phyloP scores from a whole-genome alignment of 2,888 invertebrate species.

The Epinotia nisella region DNA sequence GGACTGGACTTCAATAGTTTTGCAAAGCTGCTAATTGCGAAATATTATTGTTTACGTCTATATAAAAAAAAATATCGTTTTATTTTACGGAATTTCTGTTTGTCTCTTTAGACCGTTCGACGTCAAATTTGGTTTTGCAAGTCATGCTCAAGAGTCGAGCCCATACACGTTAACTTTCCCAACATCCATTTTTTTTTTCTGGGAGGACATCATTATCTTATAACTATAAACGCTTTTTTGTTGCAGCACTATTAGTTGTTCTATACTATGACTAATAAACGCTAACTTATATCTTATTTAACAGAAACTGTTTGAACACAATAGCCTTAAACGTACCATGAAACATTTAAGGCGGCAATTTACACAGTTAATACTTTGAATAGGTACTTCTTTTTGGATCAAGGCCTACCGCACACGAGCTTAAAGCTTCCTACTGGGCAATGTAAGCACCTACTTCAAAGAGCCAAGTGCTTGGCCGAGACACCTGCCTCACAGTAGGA shows the following conservation, averaged over 20 bases:
- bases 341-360: slow-evolving; percentile 6
- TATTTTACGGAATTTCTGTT: too few species aligned
- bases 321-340: not conserved
- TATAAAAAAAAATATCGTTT: too few species aligned
- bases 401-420: slow-evolving; percentile 38
- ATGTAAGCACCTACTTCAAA: slow-evolving; percentile 32
- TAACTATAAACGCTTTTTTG: too few species aligned
- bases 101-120: too few species aligned
- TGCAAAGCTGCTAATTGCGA: not conserved
- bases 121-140: too few species aligned
- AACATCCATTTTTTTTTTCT: too few species aligned
- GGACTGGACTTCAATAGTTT: not conserved
- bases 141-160: too few species aligned
- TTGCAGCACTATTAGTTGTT: too few species aligned
- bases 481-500: slow-evolving; percentile 62
- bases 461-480: slow-evolving; percentile 17
- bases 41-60: not conserved
- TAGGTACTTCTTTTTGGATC: slow-evolving; percentile 11
- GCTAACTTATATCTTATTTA: not conserved
- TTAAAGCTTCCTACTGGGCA: slow-evolving; percentile 30
- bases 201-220: too few species aligned
- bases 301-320: not conserved
- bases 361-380: not conserved
- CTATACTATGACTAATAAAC: not conserved
- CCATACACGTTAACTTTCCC: too few species aligned